phyloP scores from a whole-genome alignment of 2,888 invertebrate genomes.

The Hedya salicella region DNA sequence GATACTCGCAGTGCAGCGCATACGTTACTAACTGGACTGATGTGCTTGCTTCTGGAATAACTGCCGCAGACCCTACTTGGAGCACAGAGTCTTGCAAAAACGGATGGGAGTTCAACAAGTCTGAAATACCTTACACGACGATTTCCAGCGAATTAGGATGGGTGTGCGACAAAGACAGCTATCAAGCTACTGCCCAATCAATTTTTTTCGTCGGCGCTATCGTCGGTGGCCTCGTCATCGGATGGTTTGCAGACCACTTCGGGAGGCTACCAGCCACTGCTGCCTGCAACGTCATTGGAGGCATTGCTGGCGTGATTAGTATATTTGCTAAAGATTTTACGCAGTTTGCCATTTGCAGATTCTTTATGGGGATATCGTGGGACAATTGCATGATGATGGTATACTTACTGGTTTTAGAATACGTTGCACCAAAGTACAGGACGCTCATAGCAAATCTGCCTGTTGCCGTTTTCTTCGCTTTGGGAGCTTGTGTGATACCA shows the following conservation, averaged over 20 bases:
- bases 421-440: slow-evolving; percentile 69
- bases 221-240: slow-evolving; percentile 64
- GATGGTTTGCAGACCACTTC: slow-evolving; percentile 67
- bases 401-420: slow-evolving; percentile 68
- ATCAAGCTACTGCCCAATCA: slow-evolving; percentile 70
- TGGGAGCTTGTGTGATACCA: slow-evolving; percentile 59
- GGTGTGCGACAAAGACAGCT: slow-evolving; percentile 68
- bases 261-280: slow-evolving; percentile 67
- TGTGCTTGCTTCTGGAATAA: slow-evolving; percentile 52
- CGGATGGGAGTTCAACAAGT: slow-evolving; percentile 72
- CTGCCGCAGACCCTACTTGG: slow-evolving; percentile 57
- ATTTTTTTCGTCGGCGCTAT: slow-evolving; percentile 71
- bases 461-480: slow-evolving; percentile 64
- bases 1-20: slow-evolving; percentile 66
- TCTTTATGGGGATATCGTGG: slow-evolving; percentile 70
- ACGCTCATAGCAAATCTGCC: slow-evolving; percentile 67
- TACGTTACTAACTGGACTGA: slow-evolving; percentile 68
- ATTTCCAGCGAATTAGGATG: slow-evolving; percentile 69
- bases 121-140: slow-evolving; percentile 71
- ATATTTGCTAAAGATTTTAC: slow-evolving; percentile 59
- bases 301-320: slow-evolving; percentile 61
- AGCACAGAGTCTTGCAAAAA: slow-evolving; percentile 56
- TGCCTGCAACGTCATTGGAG: slow-evolving; percentile 63
- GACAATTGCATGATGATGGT: slow-evolving; percentile 74
- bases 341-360: slow-evolving; percentile 63